Evolutionary conservation across 2,888 invertebrate species (phyloP).

Genomic region (Drosophila koepferae): DNA sequence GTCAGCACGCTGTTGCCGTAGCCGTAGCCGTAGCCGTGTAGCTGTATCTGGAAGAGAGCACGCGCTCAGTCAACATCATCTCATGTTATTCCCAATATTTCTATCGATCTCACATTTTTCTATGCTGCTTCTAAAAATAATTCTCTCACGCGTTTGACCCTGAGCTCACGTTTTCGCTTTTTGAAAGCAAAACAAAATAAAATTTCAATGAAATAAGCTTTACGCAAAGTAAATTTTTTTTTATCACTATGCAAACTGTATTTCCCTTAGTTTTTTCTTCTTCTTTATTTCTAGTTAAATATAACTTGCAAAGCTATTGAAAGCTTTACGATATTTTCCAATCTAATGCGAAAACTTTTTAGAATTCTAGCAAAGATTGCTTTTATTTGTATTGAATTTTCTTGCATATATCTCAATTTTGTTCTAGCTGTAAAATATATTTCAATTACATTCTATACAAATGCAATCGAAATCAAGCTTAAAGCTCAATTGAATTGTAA

Average conservation of each 20-base stretch:
- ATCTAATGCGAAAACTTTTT: neutral
- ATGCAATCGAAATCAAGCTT: too few species aligned
- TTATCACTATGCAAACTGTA: neutral
- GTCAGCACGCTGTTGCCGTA: conserved; percentile 46
- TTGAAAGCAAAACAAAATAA: conserved; percentile 8
- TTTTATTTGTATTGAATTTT: neutral
- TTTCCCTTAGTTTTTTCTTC: neutral
- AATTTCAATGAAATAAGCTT: conserved; percentile 10
- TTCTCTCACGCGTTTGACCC: conserved; percentile 36
- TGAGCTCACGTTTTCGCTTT: conserved; percentile 16
- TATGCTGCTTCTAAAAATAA: conserved; percentile 11
- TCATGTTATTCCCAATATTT: conserved; percentile 20
- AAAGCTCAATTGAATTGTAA: too few species aligned
- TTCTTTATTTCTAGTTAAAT: neutral
- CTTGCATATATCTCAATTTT: too few species aligned
- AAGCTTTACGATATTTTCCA: neutral
- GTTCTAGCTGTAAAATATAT: too few species aligned
- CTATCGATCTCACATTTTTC: neutral
- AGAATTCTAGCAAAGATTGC: too few species aligned
- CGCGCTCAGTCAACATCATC: conserved; percentile 1
- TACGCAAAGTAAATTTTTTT: conserved; percentile 1
- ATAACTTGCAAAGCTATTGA: neutral
- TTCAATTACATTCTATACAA: too few species aligned
- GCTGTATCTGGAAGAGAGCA: conserved; percentile 44
- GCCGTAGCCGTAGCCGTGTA: conserved; percentile 18